Evolutionary conservation across 2,797 vertebrate genomes (phyloP).

Genomic region (Zenarchopterus dispar): DNA sequence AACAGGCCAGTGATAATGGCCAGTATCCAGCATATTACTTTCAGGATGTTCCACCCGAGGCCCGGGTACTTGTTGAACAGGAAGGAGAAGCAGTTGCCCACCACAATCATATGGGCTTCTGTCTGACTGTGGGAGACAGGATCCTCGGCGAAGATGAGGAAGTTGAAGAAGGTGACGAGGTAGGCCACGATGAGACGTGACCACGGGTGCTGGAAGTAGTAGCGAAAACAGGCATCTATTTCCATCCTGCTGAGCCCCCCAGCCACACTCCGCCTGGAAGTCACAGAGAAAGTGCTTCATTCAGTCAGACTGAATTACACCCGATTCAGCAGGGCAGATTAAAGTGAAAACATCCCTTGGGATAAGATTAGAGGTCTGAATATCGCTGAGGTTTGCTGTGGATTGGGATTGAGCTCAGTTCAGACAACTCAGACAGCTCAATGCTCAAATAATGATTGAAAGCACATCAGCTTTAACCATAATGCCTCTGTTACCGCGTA

Average conservation of each 20-base stretch:
- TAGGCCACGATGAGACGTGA: slow-evolving; percentile 95
- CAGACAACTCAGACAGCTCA: slow-evolving; percentile 22
- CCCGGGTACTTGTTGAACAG: slow-evolving; percentile 95
- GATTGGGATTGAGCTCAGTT: slow-evolving; percentile 57
- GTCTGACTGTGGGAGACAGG: slow-evolving; percentile 97
- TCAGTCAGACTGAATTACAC: slow-evolving; percentile 55
- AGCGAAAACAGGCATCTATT: slow-evolving; percentile 92
- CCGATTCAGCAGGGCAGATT: slow-evolving; percentile 55
- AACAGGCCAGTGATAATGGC: slow-evolving; percentile 91
- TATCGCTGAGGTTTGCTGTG: slow-evolving; percentile 41
- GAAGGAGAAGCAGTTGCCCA: slow-evolving; percentile 99
- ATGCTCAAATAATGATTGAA: not conserved
- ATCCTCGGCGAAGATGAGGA: slow-evolving; percentile 97
- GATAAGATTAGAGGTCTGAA: slow-evolving; percentile 58
- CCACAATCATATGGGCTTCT: slow-evolving; percentile 94
- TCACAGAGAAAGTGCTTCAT: slow-evolving; percentile 45
- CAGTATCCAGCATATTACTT: slow-evolving; percentile 92
- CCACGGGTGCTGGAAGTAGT: slow-evolving; percentile 99
- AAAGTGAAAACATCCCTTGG: slow-evolving; percentile 48
- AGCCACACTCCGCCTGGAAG: slow-evolving; percentile 77
- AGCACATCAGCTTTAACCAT: not conserved
- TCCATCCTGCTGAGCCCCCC: slow-evolving; percentile 87
- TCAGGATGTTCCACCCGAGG: slow-evolving; percentile 91
- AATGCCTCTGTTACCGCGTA: slow-evolving; percentile 3
- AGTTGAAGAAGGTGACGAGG: slow-evolving; percentile 98